Conservation (phyloP, 2,888 invertebrate genomes). For the Perithous albicinctus region DNA sequence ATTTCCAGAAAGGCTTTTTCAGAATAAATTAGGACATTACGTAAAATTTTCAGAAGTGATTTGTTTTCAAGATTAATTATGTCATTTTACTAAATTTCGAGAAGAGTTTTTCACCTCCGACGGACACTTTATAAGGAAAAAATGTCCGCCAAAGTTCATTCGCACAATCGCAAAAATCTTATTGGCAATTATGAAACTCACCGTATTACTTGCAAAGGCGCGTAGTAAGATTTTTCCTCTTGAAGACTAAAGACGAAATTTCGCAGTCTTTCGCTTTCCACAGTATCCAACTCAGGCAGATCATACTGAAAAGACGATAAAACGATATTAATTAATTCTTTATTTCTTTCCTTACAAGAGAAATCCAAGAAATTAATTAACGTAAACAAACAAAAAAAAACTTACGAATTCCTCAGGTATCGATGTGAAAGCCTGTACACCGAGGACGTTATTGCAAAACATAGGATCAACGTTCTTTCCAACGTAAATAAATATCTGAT, state of each 20-base stretch:
- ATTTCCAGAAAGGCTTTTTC: no score
- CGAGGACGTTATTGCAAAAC: constrained; percentile 92
- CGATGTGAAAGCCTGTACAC: constrained; percentile 90
- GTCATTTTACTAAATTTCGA: no score
- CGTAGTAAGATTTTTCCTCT: constrained; percentile 92
- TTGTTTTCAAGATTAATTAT: no score
- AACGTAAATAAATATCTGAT: constrained; percentile 92
- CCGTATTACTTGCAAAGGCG: constrained; percentile 93
- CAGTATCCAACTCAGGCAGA: constrained; percentile 91
- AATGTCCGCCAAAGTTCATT: no score
- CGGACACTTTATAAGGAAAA: no score
- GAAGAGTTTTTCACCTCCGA: no score
- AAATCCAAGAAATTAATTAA: constrained; percentile 25
- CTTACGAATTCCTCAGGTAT: constrained; percentile 90
- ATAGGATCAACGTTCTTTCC: constrained; percentile 91
- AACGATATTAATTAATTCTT: constrained; percentile 3
- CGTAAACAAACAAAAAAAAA: constrained; percentile 27
- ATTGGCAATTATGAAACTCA: constrained; percentile 81
- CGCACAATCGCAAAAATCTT: neutral
- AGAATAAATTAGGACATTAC: no score
- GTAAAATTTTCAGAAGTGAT: no score
- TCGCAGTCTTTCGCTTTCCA: constrained; percentile 91
- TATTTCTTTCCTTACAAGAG: neutral
- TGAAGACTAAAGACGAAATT: constrained; percentile 93
- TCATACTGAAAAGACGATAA: constrained; percentile 86